Evolutionary conservation across 2,113 vertebrate species (phyloP).

Genomic region (Scomber colias): DNA sequence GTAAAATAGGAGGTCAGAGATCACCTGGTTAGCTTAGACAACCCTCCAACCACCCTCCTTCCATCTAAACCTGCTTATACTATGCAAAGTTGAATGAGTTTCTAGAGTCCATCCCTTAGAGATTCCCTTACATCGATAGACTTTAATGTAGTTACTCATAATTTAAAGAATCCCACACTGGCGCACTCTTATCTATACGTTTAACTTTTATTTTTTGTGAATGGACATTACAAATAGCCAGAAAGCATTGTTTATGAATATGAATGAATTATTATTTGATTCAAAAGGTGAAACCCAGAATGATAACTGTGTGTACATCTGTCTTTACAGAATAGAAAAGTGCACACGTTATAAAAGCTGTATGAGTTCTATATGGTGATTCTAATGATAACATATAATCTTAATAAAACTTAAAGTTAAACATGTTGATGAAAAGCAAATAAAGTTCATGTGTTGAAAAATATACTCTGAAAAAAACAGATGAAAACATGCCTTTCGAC

Average conservation of each 20-base stretch:
- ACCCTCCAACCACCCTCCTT: background rate
- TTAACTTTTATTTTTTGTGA: background rate
- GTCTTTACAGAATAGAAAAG: background rate
- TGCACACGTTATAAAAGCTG: too few relatives aligned
- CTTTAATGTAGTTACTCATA: background rate
- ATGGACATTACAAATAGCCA: too few relatives aligned
- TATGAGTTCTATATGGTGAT: background rate
- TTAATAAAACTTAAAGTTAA: background rate
- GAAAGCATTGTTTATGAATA: background rate
- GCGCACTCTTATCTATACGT: background rate
- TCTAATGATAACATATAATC: background rate
- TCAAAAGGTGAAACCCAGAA: background rate
- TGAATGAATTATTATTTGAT: background rate
- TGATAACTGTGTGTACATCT: background rate
- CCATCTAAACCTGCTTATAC: constrained; percentile 54
- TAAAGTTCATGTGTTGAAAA: background rate
- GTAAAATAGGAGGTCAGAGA: constrained; percentile 27
- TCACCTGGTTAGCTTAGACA: constrained; percentile 14
- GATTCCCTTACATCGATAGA: background rate
- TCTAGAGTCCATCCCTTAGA: background rate
- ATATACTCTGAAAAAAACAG: background rate
- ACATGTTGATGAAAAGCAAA: background rate
- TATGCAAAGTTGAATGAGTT: background rate
- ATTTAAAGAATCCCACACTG: background rate
- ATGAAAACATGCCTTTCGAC: background rate